Conservation (phyloP, 2,888 invertebrate genomes). For the Colletes collaris region DNA sequence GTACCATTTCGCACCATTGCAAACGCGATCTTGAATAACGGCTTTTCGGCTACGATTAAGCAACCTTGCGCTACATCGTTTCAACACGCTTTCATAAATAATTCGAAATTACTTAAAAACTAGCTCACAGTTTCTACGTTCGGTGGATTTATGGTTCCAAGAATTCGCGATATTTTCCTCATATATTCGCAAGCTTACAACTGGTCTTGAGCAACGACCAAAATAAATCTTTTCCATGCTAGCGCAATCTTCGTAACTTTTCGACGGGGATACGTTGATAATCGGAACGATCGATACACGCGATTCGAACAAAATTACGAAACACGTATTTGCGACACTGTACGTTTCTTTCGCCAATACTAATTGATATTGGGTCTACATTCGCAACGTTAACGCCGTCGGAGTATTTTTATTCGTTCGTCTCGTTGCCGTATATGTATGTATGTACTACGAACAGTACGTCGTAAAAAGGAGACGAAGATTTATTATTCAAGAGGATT, state of each 20-base stretch:
- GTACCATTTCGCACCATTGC: no score
- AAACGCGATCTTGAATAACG: no score
- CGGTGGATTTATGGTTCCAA: not conserved
- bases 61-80: no score
- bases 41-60: no score
- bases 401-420: no score
- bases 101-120: no score
- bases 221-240: not conserved
- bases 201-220: not conserved
- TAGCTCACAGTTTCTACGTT: no score
- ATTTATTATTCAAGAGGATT: slow-evolving; percentile 35
- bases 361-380: no score
- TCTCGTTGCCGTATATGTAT: no score
- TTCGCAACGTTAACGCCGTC: no score
- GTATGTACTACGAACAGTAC: not conserved
- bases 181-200: not conserved
- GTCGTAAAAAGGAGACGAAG: not conserved
- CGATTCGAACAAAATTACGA: not conserved
- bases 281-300: not conserved
- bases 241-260: not conserved
- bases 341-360: no score
- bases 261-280: not conserved
- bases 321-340: not conserved
- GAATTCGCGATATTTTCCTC: not conserved
- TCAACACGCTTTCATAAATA: no score